Evolutionary conservation across 2,888 invertebrate species (phyloP).

Genomic region (Amphimallon solstitiale): DNA sequence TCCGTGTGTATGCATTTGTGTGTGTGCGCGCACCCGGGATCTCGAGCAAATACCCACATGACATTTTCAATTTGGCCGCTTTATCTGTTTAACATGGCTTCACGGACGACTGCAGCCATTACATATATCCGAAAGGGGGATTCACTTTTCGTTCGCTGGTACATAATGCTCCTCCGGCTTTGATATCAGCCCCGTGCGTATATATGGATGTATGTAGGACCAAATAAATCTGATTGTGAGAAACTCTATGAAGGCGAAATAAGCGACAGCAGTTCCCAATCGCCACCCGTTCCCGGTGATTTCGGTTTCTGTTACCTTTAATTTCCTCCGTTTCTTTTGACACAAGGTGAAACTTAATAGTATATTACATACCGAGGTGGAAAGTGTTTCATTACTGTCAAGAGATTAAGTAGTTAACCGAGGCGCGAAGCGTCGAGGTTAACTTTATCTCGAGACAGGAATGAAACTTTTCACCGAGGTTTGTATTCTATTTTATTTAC

Average conservation of each 20-base stretch:
- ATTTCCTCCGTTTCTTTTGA: too few relatives aligned
- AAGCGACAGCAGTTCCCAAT: conserved; percentile 5
- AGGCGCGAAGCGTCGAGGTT: too few relatives aligned
- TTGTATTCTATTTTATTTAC: too few relatives aligned
- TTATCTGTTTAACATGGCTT: conserved; percentile 45
- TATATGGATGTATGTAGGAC: not conserved
- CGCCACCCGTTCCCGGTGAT: not conserved
- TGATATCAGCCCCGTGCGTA: conserved; percentile 26
- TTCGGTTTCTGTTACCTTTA: not conserved
- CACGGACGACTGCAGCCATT: conserved; percentile 42
- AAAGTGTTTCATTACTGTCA: too few relatives aligned
- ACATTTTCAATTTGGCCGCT: conserved; percentile 45
- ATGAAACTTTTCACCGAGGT: too few relatives aligned
- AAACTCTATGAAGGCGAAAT: conserved; percentile 15
- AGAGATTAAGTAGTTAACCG: too few relatives aligned
- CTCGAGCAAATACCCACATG: conserved; percentile 43
- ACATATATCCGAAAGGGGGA: conserved; percentile 35
- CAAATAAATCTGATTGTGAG: conserved; percentile 36
- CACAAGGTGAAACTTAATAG: too few relatives aligned
- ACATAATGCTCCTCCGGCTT: conserved; percentile 30
- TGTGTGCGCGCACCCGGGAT: conserved; percentile 23
- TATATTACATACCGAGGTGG: too few relatives aligned
- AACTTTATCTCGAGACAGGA: too few relatives aligned
- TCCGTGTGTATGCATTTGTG: conserved; percentile 14
- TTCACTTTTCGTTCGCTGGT: conserved; percentile 36